A percentile compares a stretch with the other conserved stretches of the same genome.
Evolutionary conservation across 2,797 vertebrate species (phyloP).

Genomic region (Coregonus sp.): DNA sequence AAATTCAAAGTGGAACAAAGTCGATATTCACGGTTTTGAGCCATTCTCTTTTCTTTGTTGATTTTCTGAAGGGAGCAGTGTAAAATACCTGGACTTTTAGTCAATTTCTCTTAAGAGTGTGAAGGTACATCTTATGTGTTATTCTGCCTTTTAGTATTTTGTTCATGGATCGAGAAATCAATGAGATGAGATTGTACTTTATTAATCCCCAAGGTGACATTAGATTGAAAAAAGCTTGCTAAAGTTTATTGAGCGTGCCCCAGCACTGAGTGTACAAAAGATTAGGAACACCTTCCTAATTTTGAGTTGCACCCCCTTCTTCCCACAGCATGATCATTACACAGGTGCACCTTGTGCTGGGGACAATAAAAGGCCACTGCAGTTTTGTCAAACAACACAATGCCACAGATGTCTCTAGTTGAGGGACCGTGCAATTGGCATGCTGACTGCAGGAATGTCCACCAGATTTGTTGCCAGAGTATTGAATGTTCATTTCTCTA

Average conservation of each 20-base stretch:
- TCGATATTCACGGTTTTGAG: not conserved
- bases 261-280: constrained; percentile 16
- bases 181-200: not conserved
- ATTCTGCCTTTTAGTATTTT: not conserved
- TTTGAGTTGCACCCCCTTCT: too few relatives aligned
- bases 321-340: too few relatives aligned
- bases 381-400: too few relatives aligned
- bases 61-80: not conserved
- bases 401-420: too few relatives aligned
- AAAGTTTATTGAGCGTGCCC: not conserved
- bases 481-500: too few relatives aligned
- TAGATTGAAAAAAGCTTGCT: not conserved
- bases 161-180: not conserved
- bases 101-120: not conserved
- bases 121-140: not conserved
- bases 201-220: not conserved
- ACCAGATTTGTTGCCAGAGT: too few relatives aligned
- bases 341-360: too few relatives aligned
- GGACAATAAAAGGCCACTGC: too few relatives aligned
- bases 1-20: not conserved
- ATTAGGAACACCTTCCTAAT: too few relatives aligned
- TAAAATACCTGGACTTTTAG: not conserved
- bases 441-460: too few relatives aligned
- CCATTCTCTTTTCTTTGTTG: not conserved
- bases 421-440: too few relatives aligned